phyloP scores from a whole-genome alignment of 2,797 vertebrate genomes.

The Clamator glandarius region DNA sequence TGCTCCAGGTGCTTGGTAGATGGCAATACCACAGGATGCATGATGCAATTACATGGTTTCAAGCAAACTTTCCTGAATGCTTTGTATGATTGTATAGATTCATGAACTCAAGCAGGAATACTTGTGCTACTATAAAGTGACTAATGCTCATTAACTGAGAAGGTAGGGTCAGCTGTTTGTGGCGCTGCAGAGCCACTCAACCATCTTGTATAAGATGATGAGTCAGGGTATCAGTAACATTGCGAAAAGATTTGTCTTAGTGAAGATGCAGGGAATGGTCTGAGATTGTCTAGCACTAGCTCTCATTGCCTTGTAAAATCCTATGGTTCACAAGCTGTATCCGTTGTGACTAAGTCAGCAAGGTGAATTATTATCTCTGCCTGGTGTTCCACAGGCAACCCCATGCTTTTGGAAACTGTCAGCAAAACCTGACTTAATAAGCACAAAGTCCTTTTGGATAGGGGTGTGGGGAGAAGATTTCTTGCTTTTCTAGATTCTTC shows the following conservation, averaged over 20 bases:
- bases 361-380: neutral
- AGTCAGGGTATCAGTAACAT: neutral
- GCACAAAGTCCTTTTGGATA: neutral
- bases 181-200: neutral
- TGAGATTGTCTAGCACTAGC: neutral
- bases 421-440: slow-evolving; percentile 4
- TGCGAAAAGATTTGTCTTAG: neutral
- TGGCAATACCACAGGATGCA: neutral
- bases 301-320: neutral
- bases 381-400: neutral
- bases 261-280: neutral
- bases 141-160: neutral
- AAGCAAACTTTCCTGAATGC: neutral
- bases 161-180: neutral
- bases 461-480: neutral
- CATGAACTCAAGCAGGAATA: neutral
- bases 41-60: neutral
- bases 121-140: neutral
- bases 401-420: neutral
- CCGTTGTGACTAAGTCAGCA: neutral
- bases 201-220: neutral
- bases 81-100: neutral
- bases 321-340: neutral
- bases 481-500: slow-evolving; percentile 50
- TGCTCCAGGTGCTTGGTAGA: neutral